Evolutionary conservation across 2,113 vertebrate genomes (phyloP), one percentile per base, ranked within the genome.

Genomic region (Ageneiosus marmoratus): DNA sequence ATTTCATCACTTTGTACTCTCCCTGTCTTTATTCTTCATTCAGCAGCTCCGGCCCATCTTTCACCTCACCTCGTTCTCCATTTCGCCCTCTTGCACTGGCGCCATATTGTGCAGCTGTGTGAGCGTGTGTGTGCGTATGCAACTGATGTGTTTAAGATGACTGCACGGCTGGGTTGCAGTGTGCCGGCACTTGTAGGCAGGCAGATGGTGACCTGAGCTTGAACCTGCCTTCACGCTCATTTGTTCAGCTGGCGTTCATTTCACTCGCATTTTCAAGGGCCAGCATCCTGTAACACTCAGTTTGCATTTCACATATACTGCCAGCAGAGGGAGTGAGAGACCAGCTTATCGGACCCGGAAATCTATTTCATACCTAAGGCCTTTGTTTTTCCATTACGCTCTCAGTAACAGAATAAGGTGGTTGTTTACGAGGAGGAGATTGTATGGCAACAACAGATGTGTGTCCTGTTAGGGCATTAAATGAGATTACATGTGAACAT

Each of bases 201-300:
- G 94, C 96, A 97, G 95, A 96, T 97, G 96, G 95, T 95, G 95
- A 96, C 96, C 96, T 94, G 90, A 92, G 90, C 89, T 94, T 96
- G 95, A 97, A 96, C 96, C 89, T 94, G 91, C 92, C 90, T 91
- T 91, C 90, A 89, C 86, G 88, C 94, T 95, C 95, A 95, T 95
- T 95, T 95, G 95, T 95, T 96, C 95, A 94, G 94, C 95, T 95
- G 94, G 93, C 92, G 94, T 95, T 95, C 94, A 95, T 95, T 95
- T 93, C 22, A 86, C 91, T 93, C 89, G 89, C 62, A 86, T 41
- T 76, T 88, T 86, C 88, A 89, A 82, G 77, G 69, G 67, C 1
- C 79, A n/a, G 29, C 48, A 51, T 75, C 48, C 73, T 6, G 6
- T n/a, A 55, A 29, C 69, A 91, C 27, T 12, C 7, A 60, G 3